These are phyloP conservation scores for Chaetorhynchus papuensis DNA, from an alignment of 2,113 vertebrate genomes.

Conservation along the genomic window DNA sequence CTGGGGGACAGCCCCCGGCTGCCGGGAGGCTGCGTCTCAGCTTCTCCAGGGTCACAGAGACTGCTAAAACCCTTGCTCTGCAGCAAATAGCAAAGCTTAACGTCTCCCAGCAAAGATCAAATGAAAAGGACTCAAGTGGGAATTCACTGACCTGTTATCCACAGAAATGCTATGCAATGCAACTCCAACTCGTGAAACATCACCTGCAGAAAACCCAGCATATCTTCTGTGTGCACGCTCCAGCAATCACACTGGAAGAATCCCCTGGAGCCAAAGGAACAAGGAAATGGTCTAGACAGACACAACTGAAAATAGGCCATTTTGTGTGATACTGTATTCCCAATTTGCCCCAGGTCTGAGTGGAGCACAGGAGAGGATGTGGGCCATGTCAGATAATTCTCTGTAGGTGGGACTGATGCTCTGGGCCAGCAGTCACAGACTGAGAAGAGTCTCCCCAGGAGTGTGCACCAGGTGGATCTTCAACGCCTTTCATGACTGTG, in stretches of 20 bases:
- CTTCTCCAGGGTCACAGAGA: neutral
- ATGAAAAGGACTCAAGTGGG: neutral
- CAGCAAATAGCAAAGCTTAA: neutral
- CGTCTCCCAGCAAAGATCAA: neutral
- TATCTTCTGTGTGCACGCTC: neutral
- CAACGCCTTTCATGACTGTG: neutral
- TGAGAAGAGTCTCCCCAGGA: neutral
- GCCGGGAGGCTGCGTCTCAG: fast-evolving
- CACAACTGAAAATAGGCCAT: slow-evolving; percentile 30
- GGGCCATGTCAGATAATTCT: neutral
- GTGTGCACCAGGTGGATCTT: neutral
- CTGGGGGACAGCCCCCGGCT: neutral
- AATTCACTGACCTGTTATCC: neutral
- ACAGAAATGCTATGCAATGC: neutral
- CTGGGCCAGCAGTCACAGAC: neutral
- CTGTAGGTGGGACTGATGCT: slow-evolving; percentile 1
- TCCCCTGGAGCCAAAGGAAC: slow-evolving; percentile 30
- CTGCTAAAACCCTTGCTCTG: neutral
- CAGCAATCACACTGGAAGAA: slow-evolving; percentile 28
- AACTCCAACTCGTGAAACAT: neutral
- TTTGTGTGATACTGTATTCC: neutral
- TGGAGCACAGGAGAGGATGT: neutral
- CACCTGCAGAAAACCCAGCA: neutral
- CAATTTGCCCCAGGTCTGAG: slow-evolving; percentile 16
- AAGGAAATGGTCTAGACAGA: slow-evolving; percentile 68